phyloP scores from a whole-genome alignment of 1,140 invertebrate species.

The Calephelis nemesis region DNA sequence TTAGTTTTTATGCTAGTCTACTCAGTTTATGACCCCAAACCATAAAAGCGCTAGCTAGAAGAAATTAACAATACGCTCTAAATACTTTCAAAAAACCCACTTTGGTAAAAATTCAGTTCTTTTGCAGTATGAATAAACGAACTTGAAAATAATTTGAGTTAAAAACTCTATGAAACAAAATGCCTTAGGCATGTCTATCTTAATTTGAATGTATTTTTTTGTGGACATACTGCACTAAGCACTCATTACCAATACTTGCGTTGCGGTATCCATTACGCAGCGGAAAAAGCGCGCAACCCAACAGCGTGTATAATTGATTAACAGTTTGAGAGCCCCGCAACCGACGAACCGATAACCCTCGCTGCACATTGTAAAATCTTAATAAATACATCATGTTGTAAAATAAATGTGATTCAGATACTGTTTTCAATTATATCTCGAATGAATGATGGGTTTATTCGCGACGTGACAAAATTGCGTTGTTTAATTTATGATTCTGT shows the following conservation, averaged over 20 bases:
- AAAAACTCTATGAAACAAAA: too few relatives aligned
- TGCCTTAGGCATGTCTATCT: background rate
- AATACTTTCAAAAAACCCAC: too few relatives aligned
- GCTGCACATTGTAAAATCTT: slow-evolving; percentile 52
- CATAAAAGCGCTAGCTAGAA: too few relatives aligned
- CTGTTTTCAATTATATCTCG: background rate
- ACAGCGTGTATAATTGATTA: slow-evolving; percentile 71
- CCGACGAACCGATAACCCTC: slow-evolving; percentile 34
- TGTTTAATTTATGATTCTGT: too few relatives aligned
- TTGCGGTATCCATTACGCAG: slow-evolving; percentile 70
- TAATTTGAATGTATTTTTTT: background rate
- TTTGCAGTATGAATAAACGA: too few relatives aligned
- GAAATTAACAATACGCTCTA: too few relatives aligned
- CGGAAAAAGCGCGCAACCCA: slow-evolving; percentile 64
- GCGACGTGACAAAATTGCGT: too few relatives aligned
- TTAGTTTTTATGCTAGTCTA: too few relatives aligned
- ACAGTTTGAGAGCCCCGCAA: slow-evolving; percentile 45
- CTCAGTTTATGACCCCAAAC: too few relatives aligned
- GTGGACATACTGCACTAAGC: slow-evolving; percentile 34
- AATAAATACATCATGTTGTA: slow-evolving; percentile 41
- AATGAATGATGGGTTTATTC: background rate
- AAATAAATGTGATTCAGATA: slow-evolving; percentile 3
- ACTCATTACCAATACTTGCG: slow-evolving; percentile 61
- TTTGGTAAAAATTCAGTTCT: too few relatives aligned
- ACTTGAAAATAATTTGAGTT: too few relatives aligned